Evolutionary conservation across 2,797 vertebrate genomes (phyloP).

Genomic region (Liparis tanakae): DNA sequence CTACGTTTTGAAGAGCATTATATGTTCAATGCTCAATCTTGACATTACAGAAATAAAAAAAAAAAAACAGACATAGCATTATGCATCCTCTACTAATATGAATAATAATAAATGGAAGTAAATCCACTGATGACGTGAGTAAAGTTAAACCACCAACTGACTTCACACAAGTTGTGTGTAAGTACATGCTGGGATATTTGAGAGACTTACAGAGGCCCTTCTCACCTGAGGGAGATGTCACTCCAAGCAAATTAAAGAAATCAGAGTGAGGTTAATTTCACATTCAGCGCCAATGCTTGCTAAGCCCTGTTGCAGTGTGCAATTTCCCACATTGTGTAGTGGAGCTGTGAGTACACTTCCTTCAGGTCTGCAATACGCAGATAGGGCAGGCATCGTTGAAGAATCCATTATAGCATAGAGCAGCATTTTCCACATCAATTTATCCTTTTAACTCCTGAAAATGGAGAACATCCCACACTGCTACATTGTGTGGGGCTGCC

Average conservation of each 20-base stretch:
- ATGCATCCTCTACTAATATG: slow-evolving; percentile 9
- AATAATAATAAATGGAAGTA: slow-evolving; percentile 8
- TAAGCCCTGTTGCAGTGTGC: slow-evolving; percentile 82
- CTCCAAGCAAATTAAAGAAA: slow-evolving; percentile 82
- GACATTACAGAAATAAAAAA: slow-evolving; percentile 39
- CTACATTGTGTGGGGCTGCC: slow-evolving; percentile 72
- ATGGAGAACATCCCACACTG: slow-evolving; percentile 74
- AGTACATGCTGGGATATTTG: slow-evolving; percentile 52
- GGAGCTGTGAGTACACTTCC: slow-evolving; percentile 77
- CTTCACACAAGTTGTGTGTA: slow-evolving; percentile 25
- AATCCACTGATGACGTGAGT: slow-evolving; percentile 26
- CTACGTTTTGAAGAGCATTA: slow-evolving; percentile 50
- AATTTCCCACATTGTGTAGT: slow-evolving; percentile 83
- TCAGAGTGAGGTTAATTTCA: slow-evolving; percentile 82
- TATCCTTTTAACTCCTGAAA: slow-evolving; percentile 79
- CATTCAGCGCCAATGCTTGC: slow-evolving; percentile 76
- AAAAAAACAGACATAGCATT: slow-evolving; percentile 9
- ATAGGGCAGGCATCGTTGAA: slow-evolving; percentile 79
- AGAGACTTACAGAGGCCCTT: slow-evolving; percentile 56
- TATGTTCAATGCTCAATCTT: slow-evolving; percentile 36
- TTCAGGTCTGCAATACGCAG: slow-evolving; percentile 83
- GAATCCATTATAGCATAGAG: slow-evolving; percentile 82
- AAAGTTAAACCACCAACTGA: slow-evolving; percentile 36
- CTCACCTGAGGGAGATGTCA: slow-evolving; percentile 76
- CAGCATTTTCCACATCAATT: slow-evolving; percentile 80